Percentiles rank a stretch among this genome's conserved stretches.
These are phyloP conservation scores for Pedionomus torquatus DNA, from an alignment of 2,113 vertebrate genomes.

Conservation along the genomic window DNA sequence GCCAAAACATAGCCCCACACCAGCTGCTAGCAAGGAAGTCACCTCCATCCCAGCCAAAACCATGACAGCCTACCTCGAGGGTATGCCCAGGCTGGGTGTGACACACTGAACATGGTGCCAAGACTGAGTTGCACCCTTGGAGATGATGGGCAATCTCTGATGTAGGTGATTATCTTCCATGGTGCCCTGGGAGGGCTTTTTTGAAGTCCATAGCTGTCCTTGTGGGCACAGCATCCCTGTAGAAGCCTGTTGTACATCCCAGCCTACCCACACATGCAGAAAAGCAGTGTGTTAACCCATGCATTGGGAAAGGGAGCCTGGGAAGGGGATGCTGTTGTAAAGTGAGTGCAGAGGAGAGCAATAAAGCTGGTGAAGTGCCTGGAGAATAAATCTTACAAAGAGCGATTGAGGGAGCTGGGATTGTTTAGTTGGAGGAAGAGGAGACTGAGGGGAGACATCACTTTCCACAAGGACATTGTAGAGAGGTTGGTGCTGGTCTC, in stretches of 20 bases:
- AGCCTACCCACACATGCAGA: not conserved
- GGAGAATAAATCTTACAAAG: too few relatives aligned
- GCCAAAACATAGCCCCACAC: not conserved
- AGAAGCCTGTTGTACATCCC: not conserved
- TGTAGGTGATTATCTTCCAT: not conserved
- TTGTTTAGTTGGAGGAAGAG: too few relatives aligned
- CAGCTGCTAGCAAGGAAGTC: not conserved
- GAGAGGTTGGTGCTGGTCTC: too few relatives aligned
- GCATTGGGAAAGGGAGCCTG: not conserved
- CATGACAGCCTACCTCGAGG: not conserved
- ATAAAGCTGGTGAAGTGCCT: too few relatives aligned
- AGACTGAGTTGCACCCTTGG: not conserved
- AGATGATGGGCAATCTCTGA: not conserved
- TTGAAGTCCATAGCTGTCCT: not conserved
- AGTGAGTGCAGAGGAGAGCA: too few relatives aligned
- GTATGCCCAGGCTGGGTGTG: not conserved
- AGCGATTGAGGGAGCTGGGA: too few relatives aligned
- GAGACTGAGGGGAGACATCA: too few relatives aligned
- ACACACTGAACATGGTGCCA: accelerated
- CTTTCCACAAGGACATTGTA: too few relatives aligned
- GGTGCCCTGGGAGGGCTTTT: not conserved
- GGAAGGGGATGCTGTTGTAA: not conserved
- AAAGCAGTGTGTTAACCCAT: not conserved
- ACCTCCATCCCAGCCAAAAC: not conserved
- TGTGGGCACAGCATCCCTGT: not conserved